phyloP scores from a whole-genome alignment of 1,140 invertebrate genomes.

The Pteromalus puparum region DNA sequence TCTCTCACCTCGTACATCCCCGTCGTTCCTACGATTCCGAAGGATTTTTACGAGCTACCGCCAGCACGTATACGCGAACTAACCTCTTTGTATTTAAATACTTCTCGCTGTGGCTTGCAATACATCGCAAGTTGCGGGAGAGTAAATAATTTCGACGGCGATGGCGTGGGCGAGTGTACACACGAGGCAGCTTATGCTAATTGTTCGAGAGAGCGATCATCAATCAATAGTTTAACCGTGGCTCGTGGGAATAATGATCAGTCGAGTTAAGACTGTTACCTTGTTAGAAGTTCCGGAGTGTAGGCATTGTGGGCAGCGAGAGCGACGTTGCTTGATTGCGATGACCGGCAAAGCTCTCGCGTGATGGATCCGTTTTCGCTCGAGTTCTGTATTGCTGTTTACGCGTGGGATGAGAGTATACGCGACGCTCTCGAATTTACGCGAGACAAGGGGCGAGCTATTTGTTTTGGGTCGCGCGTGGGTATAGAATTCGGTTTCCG shows the following conservation, averaged over 20 bases:
- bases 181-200: conserved; percentile 10
- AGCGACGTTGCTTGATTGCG: neutral
- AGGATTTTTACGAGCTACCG: neutral
- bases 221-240: neutral
- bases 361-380: neutral
- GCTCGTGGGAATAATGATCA: neutral
- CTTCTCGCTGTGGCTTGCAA: neutral
- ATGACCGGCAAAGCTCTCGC: neutral
- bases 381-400: too few relatives aligned
- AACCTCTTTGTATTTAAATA: conserved; percentile 27
- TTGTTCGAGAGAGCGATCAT: neutral
- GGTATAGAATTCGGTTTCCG: too few relatives aligned
- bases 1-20: neutral
- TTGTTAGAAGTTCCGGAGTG: neutral
- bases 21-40: neutral
- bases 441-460: too few relatives aligned
- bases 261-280: neutral
- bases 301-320: neutral
- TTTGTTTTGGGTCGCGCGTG: too few relatives aligned
- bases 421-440: too few relatives aligned
- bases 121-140: neutral
- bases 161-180: neutral
- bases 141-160: conserved; percentile 8
- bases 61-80: too few relatives aligned
- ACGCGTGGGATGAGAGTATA: too few relatives aligned